Conservation (phyloP, 2,888 invertebrate genomes). For the Harpalus rufipes region DNA sequence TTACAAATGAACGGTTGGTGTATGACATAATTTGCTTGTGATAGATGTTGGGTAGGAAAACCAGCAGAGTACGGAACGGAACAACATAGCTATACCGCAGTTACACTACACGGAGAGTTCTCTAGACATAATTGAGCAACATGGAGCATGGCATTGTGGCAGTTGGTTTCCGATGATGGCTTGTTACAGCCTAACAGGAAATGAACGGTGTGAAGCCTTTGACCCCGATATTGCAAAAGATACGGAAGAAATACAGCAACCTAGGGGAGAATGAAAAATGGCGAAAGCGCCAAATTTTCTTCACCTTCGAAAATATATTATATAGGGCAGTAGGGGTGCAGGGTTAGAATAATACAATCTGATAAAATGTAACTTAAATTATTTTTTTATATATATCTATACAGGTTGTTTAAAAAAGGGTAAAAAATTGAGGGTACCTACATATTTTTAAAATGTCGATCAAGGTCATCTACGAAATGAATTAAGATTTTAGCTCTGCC, state of each 20-base stretch:
- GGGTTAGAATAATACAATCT: too few species aligned
- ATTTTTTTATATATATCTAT: too few species aligned
- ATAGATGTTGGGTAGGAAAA: conserved; percentile 3
- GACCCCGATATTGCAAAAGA: background rate
- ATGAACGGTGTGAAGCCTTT: conserved; percentile 41
- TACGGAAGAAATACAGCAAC: background rate
- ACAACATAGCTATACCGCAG: background rate
- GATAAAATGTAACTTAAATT: too few species aligned
- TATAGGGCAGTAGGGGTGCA: too few species aligned
- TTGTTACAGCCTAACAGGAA: conserved; percentile 56
- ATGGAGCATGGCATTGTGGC: background rate
- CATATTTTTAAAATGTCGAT: too few species aligned
- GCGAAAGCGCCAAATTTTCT: background rate
- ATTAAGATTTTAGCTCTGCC: too few species aligned
- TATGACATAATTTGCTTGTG: conserved; percentile 6
- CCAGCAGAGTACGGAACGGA: background rate
- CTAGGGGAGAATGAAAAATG: background rate
- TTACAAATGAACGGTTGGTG: conserved; percentile 1
- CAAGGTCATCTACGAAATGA: too few species aligned
- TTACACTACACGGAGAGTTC: background rate
- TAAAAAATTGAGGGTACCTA: too few species aligned
- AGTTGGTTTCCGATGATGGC: conserved; percentile 50
- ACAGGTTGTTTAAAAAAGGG: too few species aligned
- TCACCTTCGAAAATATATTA: too few species aligned
- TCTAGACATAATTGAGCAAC: background rate